Percentiles rank a stretch among this genome's conserved stretches.
Conservation (phyloP, 2,888 invertebrate species). For the Xylota sylvarum region DNA sequence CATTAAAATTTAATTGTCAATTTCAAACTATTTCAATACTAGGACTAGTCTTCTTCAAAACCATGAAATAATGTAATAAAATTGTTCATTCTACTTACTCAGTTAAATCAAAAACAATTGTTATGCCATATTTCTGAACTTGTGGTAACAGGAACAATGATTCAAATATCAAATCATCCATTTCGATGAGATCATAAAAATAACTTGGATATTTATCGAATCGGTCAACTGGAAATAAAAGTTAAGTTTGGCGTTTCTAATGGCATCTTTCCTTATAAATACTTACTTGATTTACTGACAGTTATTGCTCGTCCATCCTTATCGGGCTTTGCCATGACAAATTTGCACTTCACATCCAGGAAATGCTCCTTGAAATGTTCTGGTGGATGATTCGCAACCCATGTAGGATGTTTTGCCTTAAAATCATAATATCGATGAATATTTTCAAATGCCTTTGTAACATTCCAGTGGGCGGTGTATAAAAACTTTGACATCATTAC, state of each 20-base stretch:
- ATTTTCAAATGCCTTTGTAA: slow-evolving; percentile 79
- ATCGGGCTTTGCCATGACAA: slow-evolving; percentile 82
- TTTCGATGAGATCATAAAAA: slow-evolving; percentile 81
- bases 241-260: not conserved
- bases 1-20: not conserved
- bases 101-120: slow-evolving; percentile 82
- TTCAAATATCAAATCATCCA: slow-evolving; percentile 83
- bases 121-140: slow-evolving; percentile 82
- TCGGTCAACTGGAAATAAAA: slow-evolving; percentile 79
- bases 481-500: slow-evolving; percentile 81
- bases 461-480: slow-evolving; percentile 80
- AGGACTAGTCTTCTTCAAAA: not conserved
- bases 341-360: slow-evolving; percentile 80
- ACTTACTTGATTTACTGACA: slow-evolving; percentile 54
- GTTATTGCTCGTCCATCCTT: slow-evolving; percentile 80
- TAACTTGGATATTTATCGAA: slow-evolving; percentile 82
- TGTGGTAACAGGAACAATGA: slow-evolving; percentile 81
- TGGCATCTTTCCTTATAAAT: not conserved
- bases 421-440: slow-evolving; percentile 82
- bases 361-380: slow-evolving; percentile 81
- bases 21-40: too few species aligned
- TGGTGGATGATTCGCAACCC: slow-evolving; percentile 81
- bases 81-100: slow-evolving; percentile 80
- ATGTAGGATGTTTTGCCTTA: slow-evolving; percentile 80
- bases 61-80: not conserved